phyloP scores from a whole-genome alignment of 2,888 invertebrate species.

The Osmoderma eremita region DNA sequence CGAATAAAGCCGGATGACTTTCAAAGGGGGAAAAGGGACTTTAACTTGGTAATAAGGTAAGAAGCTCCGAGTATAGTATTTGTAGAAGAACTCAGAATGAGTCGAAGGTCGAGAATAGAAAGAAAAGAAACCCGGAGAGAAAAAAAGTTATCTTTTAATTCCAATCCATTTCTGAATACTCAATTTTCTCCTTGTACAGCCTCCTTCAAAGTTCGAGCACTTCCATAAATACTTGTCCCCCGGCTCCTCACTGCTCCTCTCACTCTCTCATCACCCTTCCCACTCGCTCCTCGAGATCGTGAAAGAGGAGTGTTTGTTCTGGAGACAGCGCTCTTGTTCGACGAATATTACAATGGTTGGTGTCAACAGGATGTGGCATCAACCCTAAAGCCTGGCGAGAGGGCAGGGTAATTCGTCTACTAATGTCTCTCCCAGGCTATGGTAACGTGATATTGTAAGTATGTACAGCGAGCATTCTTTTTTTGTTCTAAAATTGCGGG shows the following conservation, averaged over 20 bases:
- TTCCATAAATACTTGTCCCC: conserved; percentile 32
- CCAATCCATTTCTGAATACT: conserved; percentile 26
- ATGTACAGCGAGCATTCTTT: background rate
- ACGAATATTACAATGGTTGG: conserved; percentile 30
- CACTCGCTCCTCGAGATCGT: background rate
- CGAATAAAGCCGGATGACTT: no score
- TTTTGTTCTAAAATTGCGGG: no score
- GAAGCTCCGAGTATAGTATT: no score
- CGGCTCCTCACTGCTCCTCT: background rate
- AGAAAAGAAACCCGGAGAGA: background rate
- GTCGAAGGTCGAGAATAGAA: background rate
- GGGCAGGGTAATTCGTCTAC: conserved; percentile 19
- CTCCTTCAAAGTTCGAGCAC: conserved; percentile 33
- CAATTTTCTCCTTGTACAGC: conserved; percentile 9
- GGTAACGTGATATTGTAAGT: conserved; percentile 16
- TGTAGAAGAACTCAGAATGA: background rate
- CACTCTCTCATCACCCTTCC: conserved; percentile 1
- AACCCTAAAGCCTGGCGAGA: background rate
- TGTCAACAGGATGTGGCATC: conserved; percentile 35
- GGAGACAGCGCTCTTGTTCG: conserved; percentile 31
- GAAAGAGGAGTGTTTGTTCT: conserved; percentile 28
- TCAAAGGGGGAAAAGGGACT: no score
- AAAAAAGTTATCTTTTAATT: conserved; percentile 30
- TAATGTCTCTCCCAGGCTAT: conserved; percentile 4
- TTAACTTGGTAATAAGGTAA: no score